A percentile compares a stretch with the other conserved stretches of the same genome.
These are phyloP conservation scores for Brachionus calyciflorus DNA, from an alignment of 1,140 invertebrate species.

Conservation along the genomic window DNA sequence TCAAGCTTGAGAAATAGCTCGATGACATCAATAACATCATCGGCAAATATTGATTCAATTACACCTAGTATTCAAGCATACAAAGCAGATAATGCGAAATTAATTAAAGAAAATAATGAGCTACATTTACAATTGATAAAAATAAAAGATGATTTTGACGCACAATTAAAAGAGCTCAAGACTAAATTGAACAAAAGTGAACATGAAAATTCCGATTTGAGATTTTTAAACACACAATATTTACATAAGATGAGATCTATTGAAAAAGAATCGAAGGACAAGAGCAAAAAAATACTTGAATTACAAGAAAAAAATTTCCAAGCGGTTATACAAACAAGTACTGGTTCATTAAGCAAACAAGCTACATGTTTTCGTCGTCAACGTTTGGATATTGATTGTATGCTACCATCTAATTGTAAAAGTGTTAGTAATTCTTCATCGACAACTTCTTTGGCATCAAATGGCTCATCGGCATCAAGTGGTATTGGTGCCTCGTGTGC, in stretches of 20 bases:
- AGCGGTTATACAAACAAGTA: slow-evolving; percentile 60
- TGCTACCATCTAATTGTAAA: slow-evolving; percentile 50
- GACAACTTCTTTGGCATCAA: slow-evolving; percentile 20
- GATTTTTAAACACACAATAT: slow-evolving; percentile 65
- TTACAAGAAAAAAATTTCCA: slow-evolving; percentile 66
- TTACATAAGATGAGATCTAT: slow-evolving; percentile 64
- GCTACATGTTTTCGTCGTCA: slow-evolving; percentile 59
- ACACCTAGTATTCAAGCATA: slow-evolving; percentile 47
- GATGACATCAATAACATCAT: neutral
- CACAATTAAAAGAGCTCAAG: slow-evolving; percentile 65
- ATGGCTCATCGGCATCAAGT: neutral
- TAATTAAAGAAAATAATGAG: slow-evolving; percentile 66
- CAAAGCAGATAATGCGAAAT: slow-evolving; percentile 58
- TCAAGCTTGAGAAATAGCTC: neutral
- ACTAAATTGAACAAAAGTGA: slow-evolving; percentile 64
- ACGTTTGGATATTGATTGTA: slow-evolving; percentile 59
- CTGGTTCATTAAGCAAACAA: slow-evolving; percentile 48
- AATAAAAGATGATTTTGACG: slow-evolving; percentile 67
- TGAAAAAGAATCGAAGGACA: slow-evolving; percentile 64
- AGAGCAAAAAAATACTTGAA: slow-evolving; percentile 64
- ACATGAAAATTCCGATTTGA: slow-evolving; percentile 65
- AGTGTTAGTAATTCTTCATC: slow-evolving; percentile 44
- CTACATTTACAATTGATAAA: slow-evolving; percentile 69
- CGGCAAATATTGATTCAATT: neutral
- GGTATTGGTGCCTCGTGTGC: slow-evolving; percentile 48